Evolutionary conservation across 2,113 vertebrate genomes (phyloP).

Genomic region (Empidonax alnorum): DNA sequence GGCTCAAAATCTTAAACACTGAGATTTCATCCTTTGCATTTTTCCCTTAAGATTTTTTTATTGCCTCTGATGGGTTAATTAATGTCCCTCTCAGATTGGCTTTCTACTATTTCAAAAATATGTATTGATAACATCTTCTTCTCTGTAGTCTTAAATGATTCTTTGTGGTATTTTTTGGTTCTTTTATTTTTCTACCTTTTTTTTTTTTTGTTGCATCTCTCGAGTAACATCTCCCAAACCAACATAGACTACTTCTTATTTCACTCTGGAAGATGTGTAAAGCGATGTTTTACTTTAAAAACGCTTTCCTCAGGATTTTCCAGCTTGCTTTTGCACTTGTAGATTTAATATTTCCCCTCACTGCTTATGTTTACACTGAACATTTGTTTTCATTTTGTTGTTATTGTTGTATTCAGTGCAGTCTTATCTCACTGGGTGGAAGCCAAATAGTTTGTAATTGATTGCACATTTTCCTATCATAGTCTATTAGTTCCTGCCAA

Average conservation of each 20-base stretch:
- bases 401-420: neutral
- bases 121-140: neutral
- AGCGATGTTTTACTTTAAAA: neutral
- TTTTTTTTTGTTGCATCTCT: neutral
- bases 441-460: constrained; percentile 16
- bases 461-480: neutral
- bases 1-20: neutral
- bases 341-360: neutral
- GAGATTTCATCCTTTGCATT: neutral
- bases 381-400: constrained; percentile 33
- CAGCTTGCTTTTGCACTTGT: neutral
- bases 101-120: neutral
- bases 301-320: neutral
- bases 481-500: constrained; percentile 10
- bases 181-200: neutral
- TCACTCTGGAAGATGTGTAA: neutral
- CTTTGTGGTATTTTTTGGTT: neutral
- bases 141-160: neutral
- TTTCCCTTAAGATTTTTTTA: neutral
- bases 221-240: neutral
- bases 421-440: neutral
- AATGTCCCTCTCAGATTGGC: neutral
- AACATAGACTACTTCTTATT: neutral
- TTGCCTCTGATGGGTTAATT: neutral
- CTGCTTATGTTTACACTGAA: neutral